phyloP scores from a whole-genome alignment of 2,797 vertebrate genomes.

The Bovichtus variegatus region DNA sequence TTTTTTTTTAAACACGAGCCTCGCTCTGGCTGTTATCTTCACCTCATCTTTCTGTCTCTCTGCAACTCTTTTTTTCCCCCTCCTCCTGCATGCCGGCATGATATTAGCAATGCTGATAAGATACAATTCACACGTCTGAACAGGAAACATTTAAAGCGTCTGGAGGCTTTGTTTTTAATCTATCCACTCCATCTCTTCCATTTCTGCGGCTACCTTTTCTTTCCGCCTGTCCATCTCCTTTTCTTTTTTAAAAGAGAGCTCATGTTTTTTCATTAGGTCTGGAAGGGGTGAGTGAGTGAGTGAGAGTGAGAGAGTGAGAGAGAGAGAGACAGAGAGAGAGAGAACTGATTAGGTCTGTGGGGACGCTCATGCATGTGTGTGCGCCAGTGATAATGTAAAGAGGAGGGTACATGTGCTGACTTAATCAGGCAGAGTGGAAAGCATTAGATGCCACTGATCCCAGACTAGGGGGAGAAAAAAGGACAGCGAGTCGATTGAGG shows the following conservation, averaged over 20 bases:
- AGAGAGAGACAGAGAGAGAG: constrained; percentile 50
- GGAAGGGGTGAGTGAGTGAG: constrained; percentile 50
- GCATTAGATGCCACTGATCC: constrained; percentile 73
- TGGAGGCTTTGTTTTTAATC: constrained; percentile 12
- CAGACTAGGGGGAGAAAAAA: constrained; percentile 34
- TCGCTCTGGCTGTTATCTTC: not conserved
- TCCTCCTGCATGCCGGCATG: not conserved
- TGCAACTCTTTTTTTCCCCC: not conserved
- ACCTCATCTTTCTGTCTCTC: not conserved
- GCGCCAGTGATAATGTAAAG: constrained; percentile 66
- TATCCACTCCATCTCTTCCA: constrained; percentile 6
- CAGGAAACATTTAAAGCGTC: constrained; percentile 22
- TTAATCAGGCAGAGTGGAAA: constrained; percentile 76
- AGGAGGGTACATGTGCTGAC: constrained; percentile 71
- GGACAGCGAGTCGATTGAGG: constrained; percentile 14
- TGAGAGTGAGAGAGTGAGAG: constrained; percentile 24
- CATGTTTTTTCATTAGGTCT: constrained; percentile 77
- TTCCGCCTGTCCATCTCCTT: constrained; percentile 30
- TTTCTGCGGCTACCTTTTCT: constrained; percentile 19
- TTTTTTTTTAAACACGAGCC: not conserved
- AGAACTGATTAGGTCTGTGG: constrained; percentile 71
- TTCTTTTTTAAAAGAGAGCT: constrained; percentile 51
- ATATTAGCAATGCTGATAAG: constrained; percentile 20
- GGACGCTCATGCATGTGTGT: constrained; percentile 44
- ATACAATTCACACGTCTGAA: constrained; percentile 34